Evolutionary conservation across 2,888 invertebrate genomes (phyloP).

Genomic region (Antitype chi): DNA sequence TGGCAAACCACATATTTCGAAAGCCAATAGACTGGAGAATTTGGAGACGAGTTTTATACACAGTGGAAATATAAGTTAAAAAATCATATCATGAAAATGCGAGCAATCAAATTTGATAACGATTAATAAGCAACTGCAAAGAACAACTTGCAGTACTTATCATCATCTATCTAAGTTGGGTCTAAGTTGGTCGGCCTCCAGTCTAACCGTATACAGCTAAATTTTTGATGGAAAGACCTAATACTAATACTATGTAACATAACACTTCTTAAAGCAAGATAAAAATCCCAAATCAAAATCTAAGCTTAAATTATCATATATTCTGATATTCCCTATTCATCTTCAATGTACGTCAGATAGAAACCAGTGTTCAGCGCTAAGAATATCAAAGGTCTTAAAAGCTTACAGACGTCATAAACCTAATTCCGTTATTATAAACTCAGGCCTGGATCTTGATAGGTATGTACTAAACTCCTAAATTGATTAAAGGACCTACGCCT

Average conservation of each 20-base stretch:
- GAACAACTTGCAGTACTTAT: neutral
- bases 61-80: neutral
- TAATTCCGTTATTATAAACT: slow-evolving; percentile 17
- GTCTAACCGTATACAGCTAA: neutral
- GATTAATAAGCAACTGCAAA: neutral
- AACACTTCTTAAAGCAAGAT: neutral
- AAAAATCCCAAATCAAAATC: neutral
- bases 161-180: neutral
- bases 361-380: slow-evolving; percentile 11
- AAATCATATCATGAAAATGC: neutral
- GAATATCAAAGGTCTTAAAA: slow-evolving; percentile 19
- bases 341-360: slow-evolving; percentile 12
- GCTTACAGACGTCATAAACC: slow-evolving; percentile 19
- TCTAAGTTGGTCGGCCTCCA: no score
- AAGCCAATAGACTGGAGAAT: slow-evolving; percentile 31
- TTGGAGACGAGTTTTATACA: slow-evolving; percentile 1
- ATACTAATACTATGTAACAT: neutral
- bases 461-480: slow-evolving; percentile 48
- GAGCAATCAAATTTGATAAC: no score
- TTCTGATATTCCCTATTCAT: slow-evolving; percentile 8
- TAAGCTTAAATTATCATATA: neutral
- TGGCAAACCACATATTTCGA: slow-evolving; percentile 31
- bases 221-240: neutral
- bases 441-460: slow-evolving; percentile 8
- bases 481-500: slow-evolving; percentile 53